Conservation (phyloP, 1,140 invertebrate genomes). For the Conus ventricosus region DNA sequence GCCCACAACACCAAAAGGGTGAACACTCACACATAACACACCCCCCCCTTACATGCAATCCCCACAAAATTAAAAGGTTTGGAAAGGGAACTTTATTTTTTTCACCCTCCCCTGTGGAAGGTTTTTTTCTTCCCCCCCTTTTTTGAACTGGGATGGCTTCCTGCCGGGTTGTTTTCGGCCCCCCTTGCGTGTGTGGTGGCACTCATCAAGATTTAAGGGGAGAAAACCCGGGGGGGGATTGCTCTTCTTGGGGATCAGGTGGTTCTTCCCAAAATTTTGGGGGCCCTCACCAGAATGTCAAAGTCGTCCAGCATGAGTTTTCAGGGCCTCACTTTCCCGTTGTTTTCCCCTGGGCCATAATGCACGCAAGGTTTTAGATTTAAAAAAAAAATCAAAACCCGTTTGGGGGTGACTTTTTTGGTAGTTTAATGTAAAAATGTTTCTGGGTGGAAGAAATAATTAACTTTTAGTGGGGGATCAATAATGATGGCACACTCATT, state of each 20-base stretch:
- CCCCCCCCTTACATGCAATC: no score
- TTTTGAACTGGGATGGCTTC: slow-evolving; percentile 61
- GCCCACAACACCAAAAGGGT: no score
- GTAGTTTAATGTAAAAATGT: no score
- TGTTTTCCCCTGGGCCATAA: slow-evolving; percentile 35
- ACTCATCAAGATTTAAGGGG: slow-evolving; percentile 71
- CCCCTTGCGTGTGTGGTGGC: slow-evolving; percentile 70
- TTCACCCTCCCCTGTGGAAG: slow-evolving; percentile 57
- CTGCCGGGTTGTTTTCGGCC: slow-evolving; percentile 69
- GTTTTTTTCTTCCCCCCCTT: not conserved
- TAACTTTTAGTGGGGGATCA: no score
- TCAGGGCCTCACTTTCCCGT: slow-evolving; percentile 53
- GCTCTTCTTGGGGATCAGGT: slow-evolving; percentile 48
- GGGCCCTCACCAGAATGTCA: slow-evolving; percentile 65
- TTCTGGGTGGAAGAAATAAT: no score
- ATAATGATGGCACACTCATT: no score
- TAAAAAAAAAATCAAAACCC: no score
- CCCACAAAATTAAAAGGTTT: no score
- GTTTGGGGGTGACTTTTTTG: no score
- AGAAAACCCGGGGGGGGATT: slow-evolving; percentile 48
- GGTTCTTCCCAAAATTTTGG: slow-evolving; percentile 67
- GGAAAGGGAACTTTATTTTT: no score
- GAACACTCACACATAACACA: no score
- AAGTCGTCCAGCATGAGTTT: slow-evolving; percentile 51
- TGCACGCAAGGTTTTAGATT: no score